Evolutionary conservation across 1,140 invertebrate genomes (phyloP).

Genomic region (Hyphantria cunea): DNA sequence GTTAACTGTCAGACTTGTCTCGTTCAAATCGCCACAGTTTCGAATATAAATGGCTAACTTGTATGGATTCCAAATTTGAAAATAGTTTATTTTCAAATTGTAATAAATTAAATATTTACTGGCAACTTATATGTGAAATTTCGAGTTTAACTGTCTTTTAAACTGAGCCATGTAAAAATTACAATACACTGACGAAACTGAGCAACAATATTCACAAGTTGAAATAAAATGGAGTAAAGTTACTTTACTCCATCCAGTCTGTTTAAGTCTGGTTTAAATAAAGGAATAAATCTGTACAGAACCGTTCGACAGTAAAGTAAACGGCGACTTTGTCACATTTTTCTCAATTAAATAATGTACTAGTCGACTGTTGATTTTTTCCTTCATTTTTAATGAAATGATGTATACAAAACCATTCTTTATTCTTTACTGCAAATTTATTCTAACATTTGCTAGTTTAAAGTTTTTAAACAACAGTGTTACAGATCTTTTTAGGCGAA

Average conservation of each 20-base stretch:
- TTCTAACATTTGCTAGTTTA: background rate
- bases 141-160: no score
- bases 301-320: constrained; percentile 53
- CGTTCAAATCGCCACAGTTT: no score
- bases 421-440: background rate
- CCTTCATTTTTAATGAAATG: background rate
- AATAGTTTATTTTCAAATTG: no score
- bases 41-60: no score
- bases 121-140: no score
- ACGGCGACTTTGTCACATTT: constrained; percentile 48
- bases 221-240: background rate
- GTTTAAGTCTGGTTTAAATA: constrained; percentile 47
- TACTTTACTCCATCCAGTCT: constrained; percentile 2
- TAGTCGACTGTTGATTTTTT: background rate
- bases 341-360: constrained; percentile 46
- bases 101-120: no score
- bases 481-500: no score
- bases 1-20: no score
- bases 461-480: no score
- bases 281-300: constrained; percentile 6
- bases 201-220: background rate
- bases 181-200: no score
- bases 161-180: no score
- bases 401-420: background rate
- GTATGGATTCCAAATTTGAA: no score